Base-by-base conservation (phyloP, 2,888 invertebrate species). In the Carterocephalus palaemon region DNA sequence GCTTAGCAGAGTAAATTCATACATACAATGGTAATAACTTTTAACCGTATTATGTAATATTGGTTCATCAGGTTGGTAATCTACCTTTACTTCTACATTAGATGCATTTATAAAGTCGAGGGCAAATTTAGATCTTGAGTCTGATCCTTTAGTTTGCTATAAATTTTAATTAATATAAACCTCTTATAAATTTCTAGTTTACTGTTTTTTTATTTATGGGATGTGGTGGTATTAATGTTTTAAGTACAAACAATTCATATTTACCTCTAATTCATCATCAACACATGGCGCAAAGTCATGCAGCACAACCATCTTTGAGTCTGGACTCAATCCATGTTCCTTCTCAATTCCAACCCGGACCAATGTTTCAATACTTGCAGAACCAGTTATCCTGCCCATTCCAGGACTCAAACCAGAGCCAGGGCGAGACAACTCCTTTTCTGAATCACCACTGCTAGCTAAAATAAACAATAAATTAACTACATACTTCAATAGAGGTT, bases 251-350 rank as follows among this genome's bases (percentile, higher is more conserved):
- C 19, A 19, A 9, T 4, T 31, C 2, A 15, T 19, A 22, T 15
- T 88, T 38, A 94, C 94, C 88, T 95, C 95, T 29, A 98, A 86
- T 70, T 98, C 97, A 77, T 97, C 97, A 71, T 97, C 96, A 1
- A 97, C 97, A 70, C 97, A 97, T 0, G 97, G 97, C 7, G 94
- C 94, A 72, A 98, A 98, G 73, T 97, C 97, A 73, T 97, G 96
- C 5, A 97, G 85, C 22, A 97, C 96, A 49, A 97, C 94, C 96
- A 97, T 96, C 87, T 96, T 96, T 36, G 95, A 96, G 70, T 96
- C 96, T 0, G 96, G 96, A 52, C 96, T 95, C 4, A 96, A 84
- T 1, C 95, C 95, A 79, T 95, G 95, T 76, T 96, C 96, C 66
- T 97, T 97, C 70, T 96, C 96, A 48, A 97, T 93, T 8, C 97